Evolutionary conservation across 2,113 vertebrate genomes (phyloP), one percentile per base, ranked within the genome.

Genomic region (Ifrita kowaldi): DNA sequence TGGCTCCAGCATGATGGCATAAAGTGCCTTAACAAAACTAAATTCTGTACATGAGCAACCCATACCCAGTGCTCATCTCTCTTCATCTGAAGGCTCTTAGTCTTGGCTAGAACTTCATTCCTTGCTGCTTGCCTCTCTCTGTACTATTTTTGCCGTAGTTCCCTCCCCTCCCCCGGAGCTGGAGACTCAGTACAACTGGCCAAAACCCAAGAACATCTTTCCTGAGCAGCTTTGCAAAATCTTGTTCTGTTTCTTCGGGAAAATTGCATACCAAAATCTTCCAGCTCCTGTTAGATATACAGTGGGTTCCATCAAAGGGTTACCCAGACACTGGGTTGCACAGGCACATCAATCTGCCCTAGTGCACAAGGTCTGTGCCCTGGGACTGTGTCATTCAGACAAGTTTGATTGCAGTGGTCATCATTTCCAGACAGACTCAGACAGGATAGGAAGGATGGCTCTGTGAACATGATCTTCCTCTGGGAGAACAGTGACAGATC

Each of bases 151-250:
- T 96, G 50, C 70, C 87, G 62, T 20, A 73, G 62, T 35, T 93
- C 74, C 84, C 46, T 91, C 74, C 81, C 24, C 3, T 2, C 68
- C 35, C 42, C 33, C 37, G 79, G 69, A 93, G 84, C 65, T 81
- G 57, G 57, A 95, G 82, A 20, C 47, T 95, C 28, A 35, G 75
- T 35, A 87, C 65, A 79, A 84, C 74, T 96, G 87, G 87, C 63
- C 59, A 80, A 87, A 93, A 86, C 35, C 7, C 59, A 86, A 68
- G 79, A 95, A 95, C 63, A 83, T 80, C 90, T 86, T 95, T 93
- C 63, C 79, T 84, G 68, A 84, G 80, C 71, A 92, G 93, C 69
- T 92, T 78, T 90, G 73, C 56, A 94, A 89, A 89, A 71, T 71
- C 79, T 73, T 80, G 16, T 86, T 90, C 50, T 88, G 32, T 88